Evolutionary conservation across 2,797 vertebrate species (phyloP), one percentile per base, ranked within the genome.

Genomic region (Adrianichthys oophorus): DNA sequence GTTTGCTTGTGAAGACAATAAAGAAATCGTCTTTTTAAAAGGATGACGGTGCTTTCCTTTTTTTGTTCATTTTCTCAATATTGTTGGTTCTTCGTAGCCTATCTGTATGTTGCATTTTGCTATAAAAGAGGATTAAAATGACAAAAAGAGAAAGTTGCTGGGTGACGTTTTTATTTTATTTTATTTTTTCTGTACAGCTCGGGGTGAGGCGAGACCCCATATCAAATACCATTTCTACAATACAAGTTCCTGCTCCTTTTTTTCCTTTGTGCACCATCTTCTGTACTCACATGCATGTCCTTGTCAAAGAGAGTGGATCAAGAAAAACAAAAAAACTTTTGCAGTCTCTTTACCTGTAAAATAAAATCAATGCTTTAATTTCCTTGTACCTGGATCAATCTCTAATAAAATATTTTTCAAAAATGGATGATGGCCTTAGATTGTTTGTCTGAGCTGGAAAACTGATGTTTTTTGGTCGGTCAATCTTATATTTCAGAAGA

Each of bases 321-420:
- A 83, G 65, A 89, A 83, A 87, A 88, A 61, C 88, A 83, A 87
- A 88, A 59, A 61, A 83, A 78, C 72, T 86, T 90, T 85, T 87
- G 81, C 76, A 83, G 82, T 84, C 83, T 88, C 84, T 85, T 87
- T 85, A 80, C 80, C 83, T 91, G 89, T 91, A 91, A 87, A 62
- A 91, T 90, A 88, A 86, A 82, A 76, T 63, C 80, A 81, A 73
- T 86, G 86, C 76, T 85, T 90, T 90, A 77, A 78, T 89, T 90
- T 90, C 88, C 89, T 89, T 91, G 89, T 91, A 90, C 85, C 88
- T 89, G 87, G 88, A 89, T 89, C 87, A 90, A 86, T 91, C 90
- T 89, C 82, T 84, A 92, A 91, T 90, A 90, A 91, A 91, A 91
- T 90, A 90, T 91, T 92, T 93, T 92, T 91, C 84, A 92, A 91